Percentiles rank a stretch among this genome's conserved stretches.
These are phyloP conservation scores for Xiphorhynchus elegans DNA, from an alignment of 2,113 vertebrate species.

Conservation along the genomic window DNA sequence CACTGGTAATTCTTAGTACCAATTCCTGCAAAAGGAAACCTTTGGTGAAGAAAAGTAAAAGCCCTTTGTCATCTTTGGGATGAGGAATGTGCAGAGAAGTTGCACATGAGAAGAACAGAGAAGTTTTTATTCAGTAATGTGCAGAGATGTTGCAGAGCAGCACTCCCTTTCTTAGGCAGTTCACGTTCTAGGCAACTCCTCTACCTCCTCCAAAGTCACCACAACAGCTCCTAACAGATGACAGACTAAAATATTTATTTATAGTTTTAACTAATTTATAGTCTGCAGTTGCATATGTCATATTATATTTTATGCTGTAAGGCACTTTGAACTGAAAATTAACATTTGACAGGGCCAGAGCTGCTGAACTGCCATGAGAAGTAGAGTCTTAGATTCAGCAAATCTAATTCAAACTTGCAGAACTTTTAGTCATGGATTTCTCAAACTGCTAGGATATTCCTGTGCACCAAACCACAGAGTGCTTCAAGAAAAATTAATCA, in stretches of 20 bases:
- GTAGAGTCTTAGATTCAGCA: neutral
- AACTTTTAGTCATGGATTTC: neutral
- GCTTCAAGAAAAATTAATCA: neutral
- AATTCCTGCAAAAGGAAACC: neutral
- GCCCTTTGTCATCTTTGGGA: neutral
- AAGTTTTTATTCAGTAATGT: too few relatives aligned
- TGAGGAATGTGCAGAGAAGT: neutral
- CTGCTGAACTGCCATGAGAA: neutral
- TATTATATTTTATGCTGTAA: neutral
- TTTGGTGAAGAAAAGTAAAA: neutral
- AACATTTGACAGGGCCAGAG: neutral
- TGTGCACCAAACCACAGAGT: neutral
- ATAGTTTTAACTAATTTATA: conserved; percentile 25
- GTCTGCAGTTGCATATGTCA: neutral
- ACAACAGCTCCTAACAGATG: neutral
- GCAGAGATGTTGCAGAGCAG: neutral
- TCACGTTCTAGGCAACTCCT: neutral
- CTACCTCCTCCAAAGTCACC: neutral
- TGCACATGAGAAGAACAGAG: too few relatives aligned
- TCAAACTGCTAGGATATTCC: neutral
- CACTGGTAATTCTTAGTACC: neutral
- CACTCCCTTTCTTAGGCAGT: neutral
- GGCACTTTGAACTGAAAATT: neutral
- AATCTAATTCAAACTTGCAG: neutral
- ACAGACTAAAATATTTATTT: conserved; percentile 22